Evolutionary conservation across 2,797 vertebrate genomes (phyloP), one percentile per base, ranked within the genome.

Genomic region (Gambelia wislizenii): DNA sequence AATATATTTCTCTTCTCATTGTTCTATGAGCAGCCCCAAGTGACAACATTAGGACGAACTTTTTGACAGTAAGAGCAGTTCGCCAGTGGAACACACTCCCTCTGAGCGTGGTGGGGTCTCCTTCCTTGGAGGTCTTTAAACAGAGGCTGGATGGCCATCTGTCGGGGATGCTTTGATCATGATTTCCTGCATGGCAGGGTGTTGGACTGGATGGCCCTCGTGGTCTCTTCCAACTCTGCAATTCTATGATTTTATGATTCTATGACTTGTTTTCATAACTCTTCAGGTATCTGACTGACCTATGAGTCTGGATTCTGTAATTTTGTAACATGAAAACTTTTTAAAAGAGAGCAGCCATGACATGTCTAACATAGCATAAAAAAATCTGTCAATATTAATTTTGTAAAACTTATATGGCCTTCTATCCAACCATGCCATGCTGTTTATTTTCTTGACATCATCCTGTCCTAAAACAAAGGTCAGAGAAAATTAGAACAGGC

Each of bases 291-390:
- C 20, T 83, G 44, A 61, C 16, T 30, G 56, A 49, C 10, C 69
- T 75, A 56, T 14, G 52, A 83, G 14, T 52, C 80, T 22, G 22
- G 6, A 69, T 88, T 83, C 12, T 56, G 36, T 52, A 44, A 84
- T 69, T 77, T 22, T 83, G 13, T 77, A 44, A 77, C 74, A 61
- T 33, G 18, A 83, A 84, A 69, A 14, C n/a, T 77, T 88, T 33
- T 47, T 39, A 84, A 90, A 59, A 70, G 44, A 79, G 54, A 90
- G 16, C 56, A 83, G 42, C 13, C 44, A 42, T 87, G 85, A 84
- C 52, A 79, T 72, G 47, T 54, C 47, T 67, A 78, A 88, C 12
- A 6, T 47, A 90, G 88, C 42, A 74, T 47, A 70, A 75, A n/a
- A 75, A 76, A 20, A 84, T 36, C 61, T 90, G 79, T 56, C 52